Percentiles rank a stretch among this genome's conserved stretches.
Evolutionary conservation across 2,113 vertebrate species (phyloP).

Genomic region (Sinocyclocheilus maitianheensis): DNA sequence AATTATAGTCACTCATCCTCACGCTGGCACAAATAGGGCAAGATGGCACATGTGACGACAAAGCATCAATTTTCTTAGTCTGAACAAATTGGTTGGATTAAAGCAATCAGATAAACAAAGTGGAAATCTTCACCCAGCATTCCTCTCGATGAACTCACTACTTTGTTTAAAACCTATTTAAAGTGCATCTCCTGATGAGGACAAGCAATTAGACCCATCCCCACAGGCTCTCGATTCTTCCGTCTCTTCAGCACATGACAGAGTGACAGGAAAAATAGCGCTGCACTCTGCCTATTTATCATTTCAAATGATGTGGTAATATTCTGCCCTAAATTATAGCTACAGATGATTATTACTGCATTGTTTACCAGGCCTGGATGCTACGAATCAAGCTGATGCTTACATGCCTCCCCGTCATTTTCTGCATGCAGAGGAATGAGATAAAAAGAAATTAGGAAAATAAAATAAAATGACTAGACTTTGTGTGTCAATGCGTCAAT

Average conservation of each 20-base stretch:
- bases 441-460: not conserved
- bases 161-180: conserved; percentile 29
- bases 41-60: not conserved
- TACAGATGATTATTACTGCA: not conserved
- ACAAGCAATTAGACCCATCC: conserved; percentile 29
- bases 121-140: not conserved
- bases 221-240: not conserved
- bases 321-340: conserved; percentile 28
- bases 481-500: conserved; percentile 1
- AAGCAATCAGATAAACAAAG: conserved; percentile 19
- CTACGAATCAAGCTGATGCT: not conserved
- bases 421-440: not conserved
- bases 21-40: not conserved
- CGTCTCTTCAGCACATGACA: not conserved
- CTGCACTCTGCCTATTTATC: conserved; percentile 11
- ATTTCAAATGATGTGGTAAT: conserved; percentile 26
- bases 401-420: not conserved
- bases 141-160: not conserved
- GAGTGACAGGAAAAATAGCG: not conserved
- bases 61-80: not conserved
- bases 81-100: conserved; percentile 11
- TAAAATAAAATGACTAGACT: not conserved
- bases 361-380: conserved; percentile 21
- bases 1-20: not conserved
- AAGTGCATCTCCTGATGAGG: conserved; percentile 25